Percentiles rank a stretch among this genome's conserved stretches.
Conservation (phyloP, 2,113 vertebrate genomes). For the Hirundichthys speculiger region DNA sequence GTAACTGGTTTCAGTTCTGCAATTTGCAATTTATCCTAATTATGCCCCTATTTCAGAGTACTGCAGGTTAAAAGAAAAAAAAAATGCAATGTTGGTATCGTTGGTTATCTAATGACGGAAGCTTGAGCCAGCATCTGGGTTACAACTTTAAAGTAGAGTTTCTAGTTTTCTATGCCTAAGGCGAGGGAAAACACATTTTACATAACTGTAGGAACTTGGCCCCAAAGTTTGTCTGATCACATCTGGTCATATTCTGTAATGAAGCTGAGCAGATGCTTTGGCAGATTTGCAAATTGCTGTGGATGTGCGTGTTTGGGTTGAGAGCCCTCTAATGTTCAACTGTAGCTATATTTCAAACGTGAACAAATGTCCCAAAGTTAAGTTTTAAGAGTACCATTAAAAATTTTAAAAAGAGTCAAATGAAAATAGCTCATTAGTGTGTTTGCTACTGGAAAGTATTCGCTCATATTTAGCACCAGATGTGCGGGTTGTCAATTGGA, state of each 20-base stretch:
- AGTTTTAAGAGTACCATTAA: background rate
- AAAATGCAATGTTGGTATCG: background rate
- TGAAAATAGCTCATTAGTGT: slow-evolving; percentile 1
- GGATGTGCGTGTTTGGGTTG: slow-evolving; percentile 43
- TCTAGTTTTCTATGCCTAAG: slow-evolving; percentile 23
- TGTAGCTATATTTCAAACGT: slow-evolving; percentile 45
- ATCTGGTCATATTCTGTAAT: slow-evolving; percentile 55
- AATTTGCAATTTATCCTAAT: slow-evolving; percentile 30
- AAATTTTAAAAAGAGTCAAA: slow-evolving; percentile 6
- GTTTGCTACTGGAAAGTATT: slow-evolving; percentile 5
- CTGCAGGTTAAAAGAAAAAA: background rate
- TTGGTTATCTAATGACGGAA: slow-evolving; percentile 9
- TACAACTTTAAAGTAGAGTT: slow-evolving; percentile 8
- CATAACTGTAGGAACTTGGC: slow-evolving; percentile 39
- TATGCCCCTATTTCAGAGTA: slow-evolving; percentile 3
- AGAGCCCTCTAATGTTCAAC: slow-evolving; percentile 46
- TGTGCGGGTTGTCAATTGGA: background rate
- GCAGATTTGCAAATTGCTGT: slow-evolving; percentile 51
- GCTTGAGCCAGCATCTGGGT: slow-evolving; percentile 7
- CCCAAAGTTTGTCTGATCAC: slow-evolving; percentile 51
- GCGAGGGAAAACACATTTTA: slow-evolving; percentile 24
- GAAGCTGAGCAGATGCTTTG: slow-evolving; percentile 47
- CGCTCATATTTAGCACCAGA: background rate
- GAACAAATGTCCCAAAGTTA: slow-evolving; percentile 46
- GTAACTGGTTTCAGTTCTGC: slow-evolving; percentile 16